Conservation (phyloP, 35 echinoderm and acorn worm genomes). For the Ptychodera flava region DNA sequence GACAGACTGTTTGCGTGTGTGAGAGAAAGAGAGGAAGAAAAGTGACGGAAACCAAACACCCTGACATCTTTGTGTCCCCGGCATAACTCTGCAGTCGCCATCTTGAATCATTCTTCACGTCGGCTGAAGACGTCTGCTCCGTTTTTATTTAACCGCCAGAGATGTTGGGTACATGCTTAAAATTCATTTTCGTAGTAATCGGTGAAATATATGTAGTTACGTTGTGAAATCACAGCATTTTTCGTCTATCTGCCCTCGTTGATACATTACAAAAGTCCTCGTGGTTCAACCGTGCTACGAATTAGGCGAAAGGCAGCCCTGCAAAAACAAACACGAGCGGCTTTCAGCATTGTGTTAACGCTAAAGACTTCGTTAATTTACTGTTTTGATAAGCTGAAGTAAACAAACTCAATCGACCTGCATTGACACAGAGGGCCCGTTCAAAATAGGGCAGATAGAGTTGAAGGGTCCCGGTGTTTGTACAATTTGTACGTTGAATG, state of each 20-base stretch:
- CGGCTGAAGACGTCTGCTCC: not conserved
- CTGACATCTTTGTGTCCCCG: not conserved
- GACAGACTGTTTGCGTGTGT: not conserved
- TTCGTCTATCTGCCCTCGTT: too few species aligned
- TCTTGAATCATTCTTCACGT: not conserved
- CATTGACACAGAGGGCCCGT: not conserved
- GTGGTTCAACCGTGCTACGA: not conserved
- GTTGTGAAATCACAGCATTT: too few species aligned
- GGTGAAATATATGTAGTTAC: not conserved
- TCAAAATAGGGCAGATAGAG: too few species aligned
- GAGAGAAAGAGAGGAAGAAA: not conserved
- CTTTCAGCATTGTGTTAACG: not conserved
- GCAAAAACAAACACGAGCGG: not conserved
- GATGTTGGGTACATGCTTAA: not conserved
- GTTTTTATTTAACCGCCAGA: not conserved
- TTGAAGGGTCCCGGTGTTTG: too few species aligned
- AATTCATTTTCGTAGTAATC: not conserved
- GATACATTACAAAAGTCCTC: not conserved
- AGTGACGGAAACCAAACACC: not conserved
- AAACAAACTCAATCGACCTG: not conserved
- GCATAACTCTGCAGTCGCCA: not conserved
- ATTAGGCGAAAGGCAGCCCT: not conserved
- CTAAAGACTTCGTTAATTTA: slow-evolving; percentile 2
- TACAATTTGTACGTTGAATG: too few species aligned
- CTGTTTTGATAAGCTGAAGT: not conserved